These are phyloP conservation scores for Ophiodon elongatus DNA, from an alignment of 2,113 vertebrate species.

Conservation along the genomic window DNA sequence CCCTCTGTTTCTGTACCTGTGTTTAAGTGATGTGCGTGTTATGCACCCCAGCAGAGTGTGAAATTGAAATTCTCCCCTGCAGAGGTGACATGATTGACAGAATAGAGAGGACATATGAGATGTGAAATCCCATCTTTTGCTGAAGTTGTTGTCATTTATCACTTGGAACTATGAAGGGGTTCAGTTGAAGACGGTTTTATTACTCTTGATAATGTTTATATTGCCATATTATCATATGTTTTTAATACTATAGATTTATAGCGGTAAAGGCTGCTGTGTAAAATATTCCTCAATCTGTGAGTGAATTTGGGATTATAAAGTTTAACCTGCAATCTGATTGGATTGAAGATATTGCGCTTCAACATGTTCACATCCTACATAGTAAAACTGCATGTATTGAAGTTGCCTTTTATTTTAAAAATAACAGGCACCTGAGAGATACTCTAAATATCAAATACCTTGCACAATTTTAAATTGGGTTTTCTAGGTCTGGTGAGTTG, in stretches of 20 bases:
- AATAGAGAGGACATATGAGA: slow-evolving; percentile 50
- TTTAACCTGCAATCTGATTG: not conserved
- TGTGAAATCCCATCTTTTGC: slow-evolving; percentile 59
- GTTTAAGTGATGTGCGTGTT: slow-evolving; percentile 60
- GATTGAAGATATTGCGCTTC: not conserved
- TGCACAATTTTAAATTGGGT: not conserved
- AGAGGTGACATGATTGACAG: slow-evolving; percentile 63
- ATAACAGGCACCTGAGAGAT: not conserved
- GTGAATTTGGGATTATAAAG: not conserved
- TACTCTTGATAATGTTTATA: not conserved
- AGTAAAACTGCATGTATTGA: not conserved
- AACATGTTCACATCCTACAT: not conserved
- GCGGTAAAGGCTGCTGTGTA: not conserved
- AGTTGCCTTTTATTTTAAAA: not conserved
- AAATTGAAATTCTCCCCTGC: slow-evolving; percentile 76
- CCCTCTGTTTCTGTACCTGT: slow-evolving; percentile 33
- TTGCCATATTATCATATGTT: not conserved
- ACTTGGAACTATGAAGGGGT: not conserved
- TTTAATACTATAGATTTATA: not conserved
- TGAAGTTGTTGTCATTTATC: slow-evolving; percentile 32
- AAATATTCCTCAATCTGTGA: not conserved
- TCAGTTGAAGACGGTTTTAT: not conserved
- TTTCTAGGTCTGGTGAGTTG: not conserved
- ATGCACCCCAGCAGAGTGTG: slow-evolving; percentile 76
- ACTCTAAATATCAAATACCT: not conserved